Conservation (phyloP, 1,140 invertebrate species). For the Globodera ellingtonae region DNA sequence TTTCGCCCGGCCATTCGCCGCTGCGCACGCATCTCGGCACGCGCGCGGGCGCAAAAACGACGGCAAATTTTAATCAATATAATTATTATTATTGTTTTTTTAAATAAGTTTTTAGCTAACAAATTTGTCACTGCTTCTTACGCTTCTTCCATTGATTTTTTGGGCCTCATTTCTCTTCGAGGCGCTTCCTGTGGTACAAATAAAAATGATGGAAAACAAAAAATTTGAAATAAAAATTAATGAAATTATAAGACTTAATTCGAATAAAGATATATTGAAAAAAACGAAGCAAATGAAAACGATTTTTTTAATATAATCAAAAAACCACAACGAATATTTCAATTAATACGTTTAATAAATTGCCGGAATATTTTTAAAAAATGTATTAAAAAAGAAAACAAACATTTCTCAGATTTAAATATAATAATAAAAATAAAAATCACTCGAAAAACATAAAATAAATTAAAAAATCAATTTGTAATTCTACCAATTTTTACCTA, state of each 20-base stretch:
- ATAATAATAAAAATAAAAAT: too few species aligned
- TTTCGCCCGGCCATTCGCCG: constrained; percentile 37
- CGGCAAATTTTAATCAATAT: neutral
- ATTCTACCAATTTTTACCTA: neutral
- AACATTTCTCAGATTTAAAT: too few species aligned
- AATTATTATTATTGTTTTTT: too few species aligned
- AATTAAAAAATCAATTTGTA: too few species aligned
- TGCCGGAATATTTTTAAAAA: too few species aligned
- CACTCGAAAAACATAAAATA: too few species aligned
- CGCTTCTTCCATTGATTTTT: constrained; percentile 40
- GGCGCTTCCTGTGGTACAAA: constrained; percentile 43
- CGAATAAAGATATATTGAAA: too few species aligned
- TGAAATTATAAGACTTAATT: neutral
- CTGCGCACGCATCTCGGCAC: constrained; percentile 37
- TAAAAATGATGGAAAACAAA: neutral
- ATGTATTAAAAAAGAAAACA: too few species aligned
- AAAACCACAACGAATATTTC: too few species aligned
- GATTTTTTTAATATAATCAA: too few species aligned
- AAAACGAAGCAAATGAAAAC: too few species aligned
- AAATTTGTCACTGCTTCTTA: constrained; percentile 40
- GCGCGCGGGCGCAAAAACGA: constrained; percentile 44
- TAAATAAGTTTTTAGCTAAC: constrained; percentile 26
- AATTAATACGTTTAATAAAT: too few species aligned
- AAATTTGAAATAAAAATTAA: neutral
- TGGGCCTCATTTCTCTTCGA: constrained; percentile 33